Evolutionary conservation across 2,888 invertebrate species (phyloP).

Genomic region (Brenthis hecate): DNA sequence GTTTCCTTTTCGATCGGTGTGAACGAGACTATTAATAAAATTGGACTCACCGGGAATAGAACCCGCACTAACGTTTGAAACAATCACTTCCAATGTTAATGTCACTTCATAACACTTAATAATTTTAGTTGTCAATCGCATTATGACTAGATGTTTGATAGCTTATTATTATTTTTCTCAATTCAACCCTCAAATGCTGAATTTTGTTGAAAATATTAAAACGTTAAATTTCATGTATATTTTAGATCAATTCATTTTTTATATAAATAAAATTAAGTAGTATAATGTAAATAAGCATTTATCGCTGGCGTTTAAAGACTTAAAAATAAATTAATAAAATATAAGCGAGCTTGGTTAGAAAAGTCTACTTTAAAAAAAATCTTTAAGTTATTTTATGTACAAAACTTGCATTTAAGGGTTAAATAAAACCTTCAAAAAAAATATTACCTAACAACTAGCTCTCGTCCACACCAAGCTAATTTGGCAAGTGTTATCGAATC

Average conservation of each 20-base stretch:
- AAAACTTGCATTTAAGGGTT: too few relatives aligned
- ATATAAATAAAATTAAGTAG: too few relatives aligned
- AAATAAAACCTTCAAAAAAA: not conserved
- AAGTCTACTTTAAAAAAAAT: too few relatives aligned
- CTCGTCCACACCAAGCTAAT: constrained; percentile 68
- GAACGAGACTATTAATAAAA: constrained; percentile 53
- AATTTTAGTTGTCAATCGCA: not conserved
- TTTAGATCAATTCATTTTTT: too few relatives aligned
- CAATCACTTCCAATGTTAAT: too few relatives aligned
- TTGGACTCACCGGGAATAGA: not conserved
- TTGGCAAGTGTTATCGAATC: constrained; percentile 63
- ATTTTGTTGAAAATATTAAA: not conserved
- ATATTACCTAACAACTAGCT: not conserved
- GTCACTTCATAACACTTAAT: too few relatives aligned
- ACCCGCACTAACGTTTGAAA: constrained; percentile 1
- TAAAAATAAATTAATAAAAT: not conserved
- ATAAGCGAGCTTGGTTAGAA: too few relatives aligned
- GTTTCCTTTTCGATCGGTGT: constrained; percentile 52
- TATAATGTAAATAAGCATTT: too few relatives aligned
- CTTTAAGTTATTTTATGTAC: too few relatives aligned
- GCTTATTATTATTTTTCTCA: not conserved
- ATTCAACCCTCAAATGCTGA: not conserved
- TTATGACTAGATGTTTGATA: constrained; percentile 11
- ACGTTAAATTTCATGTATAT: not conserved
- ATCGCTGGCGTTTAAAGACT: not conserved